These are phyloP conservation scores for Leptoclinus maculatus DNA, from an alignment of 2,797 vertebrate species.

Conservation along the genomic window DNA sequence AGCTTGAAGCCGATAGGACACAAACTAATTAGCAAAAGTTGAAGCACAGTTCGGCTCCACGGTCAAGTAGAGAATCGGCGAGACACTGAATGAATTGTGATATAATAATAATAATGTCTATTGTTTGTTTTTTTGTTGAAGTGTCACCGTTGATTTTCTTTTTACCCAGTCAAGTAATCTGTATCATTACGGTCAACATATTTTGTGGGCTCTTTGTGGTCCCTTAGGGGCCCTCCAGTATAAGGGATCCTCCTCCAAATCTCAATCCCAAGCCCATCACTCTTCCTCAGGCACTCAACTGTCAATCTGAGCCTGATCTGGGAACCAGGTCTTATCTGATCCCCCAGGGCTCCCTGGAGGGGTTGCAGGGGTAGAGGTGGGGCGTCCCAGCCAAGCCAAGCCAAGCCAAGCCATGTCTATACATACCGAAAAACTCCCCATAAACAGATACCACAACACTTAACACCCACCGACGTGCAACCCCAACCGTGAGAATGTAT, in stretches of 20 bases:
- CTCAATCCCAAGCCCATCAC: constrained; percentile 83
- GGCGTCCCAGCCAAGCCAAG: constrained; percentile 73
- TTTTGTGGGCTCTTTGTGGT: constrained; percentile 39
- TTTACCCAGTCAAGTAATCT: constrained; percentile 56
- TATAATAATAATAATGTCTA: background rate
- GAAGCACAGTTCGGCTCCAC: constrained; percentile 10
- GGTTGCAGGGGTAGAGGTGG: constrained; percentile 49
- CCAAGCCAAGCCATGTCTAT: constrained; percentile 72
- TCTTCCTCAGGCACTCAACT: constrained; percentile 82
- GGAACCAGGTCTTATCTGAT: constrained; percentile 84
- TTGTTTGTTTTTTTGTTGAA: constrained; percentile 3
- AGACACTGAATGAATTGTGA: constrained; percentile 4
- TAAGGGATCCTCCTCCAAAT: constrained; percentile 67
- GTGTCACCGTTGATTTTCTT: constrained; percentile 43
- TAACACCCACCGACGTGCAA: constrained; percentile 36
- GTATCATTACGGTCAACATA: constrained; percentile 58
- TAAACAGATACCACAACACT: constrained; percentile 39
- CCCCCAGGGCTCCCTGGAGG: constrained; percentile 76
- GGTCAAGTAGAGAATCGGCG: background rate
- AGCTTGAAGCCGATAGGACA: constrained; percentile 23
- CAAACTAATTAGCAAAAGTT: constrained; percentile 36
- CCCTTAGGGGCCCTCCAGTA: constrained; percentile 60
- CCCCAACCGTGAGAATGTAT: constrained; percentile 25
- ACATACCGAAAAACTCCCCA: constrained; percentile 32
- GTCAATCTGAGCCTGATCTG: constrained; percentile 83